Percentiles rank a stretch among this genome's conserved stretches.
Conservation (phyloP, 2,797 vertebrate genomes). For the Miichthys miiuy region DNA sequence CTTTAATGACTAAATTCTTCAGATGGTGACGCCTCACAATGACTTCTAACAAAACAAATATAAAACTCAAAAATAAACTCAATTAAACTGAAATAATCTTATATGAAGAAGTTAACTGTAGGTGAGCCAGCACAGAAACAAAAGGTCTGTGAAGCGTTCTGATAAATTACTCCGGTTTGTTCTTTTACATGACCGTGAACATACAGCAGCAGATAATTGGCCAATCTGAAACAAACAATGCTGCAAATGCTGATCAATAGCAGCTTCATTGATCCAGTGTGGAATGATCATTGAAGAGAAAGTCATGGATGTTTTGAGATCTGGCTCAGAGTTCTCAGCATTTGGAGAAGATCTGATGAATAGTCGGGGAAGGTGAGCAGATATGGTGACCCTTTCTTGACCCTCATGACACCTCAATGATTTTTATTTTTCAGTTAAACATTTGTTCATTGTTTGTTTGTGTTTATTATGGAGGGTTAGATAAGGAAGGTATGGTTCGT, state of each 20-base stretch:
- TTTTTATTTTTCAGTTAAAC: too few species aligned
- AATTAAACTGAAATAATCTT: neutral
- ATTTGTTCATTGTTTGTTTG: too few species aligned
- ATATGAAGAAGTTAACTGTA: neutral
- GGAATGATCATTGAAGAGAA: too few species aligned
- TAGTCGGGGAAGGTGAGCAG: too few species aligned
- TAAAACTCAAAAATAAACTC: neutral
- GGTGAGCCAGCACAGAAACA: slow-evolving; percentile 26
- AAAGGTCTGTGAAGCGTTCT: slow-evolving; percentile 35
- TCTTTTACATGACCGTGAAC: slow-evolving; percentile 61
- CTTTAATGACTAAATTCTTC: slow-evolving; percentile 17
- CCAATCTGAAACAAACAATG: slow-evolving; percentile 32
- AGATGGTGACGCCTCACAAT: neutral
- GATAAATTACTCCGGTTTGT: slow-evolving; percentile 62
- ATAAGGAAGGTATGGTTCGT: too few species aligned
- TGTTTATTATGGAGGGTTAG: too few species aligned
- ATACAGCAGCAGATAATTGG: slow-evolving; percentile 33
- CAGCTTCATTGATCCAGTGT: too few species aligned
- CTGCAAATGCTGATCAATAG: slow-evolving; percentile 18
- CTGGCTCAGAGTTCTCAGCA: too few species aligned
- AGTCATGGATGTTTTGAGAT: too few species aligned
- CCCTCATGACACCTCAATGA: too few species aligned
- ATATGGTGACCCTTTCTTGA: too few species aligned
- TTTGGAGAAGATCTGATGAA: too few species aligned
- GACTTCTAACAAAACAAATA: neutral